phyloP scores from a whole-genome alignment of 1,140 invertebrate genomes.

The Lethrus apterus region DNA sequence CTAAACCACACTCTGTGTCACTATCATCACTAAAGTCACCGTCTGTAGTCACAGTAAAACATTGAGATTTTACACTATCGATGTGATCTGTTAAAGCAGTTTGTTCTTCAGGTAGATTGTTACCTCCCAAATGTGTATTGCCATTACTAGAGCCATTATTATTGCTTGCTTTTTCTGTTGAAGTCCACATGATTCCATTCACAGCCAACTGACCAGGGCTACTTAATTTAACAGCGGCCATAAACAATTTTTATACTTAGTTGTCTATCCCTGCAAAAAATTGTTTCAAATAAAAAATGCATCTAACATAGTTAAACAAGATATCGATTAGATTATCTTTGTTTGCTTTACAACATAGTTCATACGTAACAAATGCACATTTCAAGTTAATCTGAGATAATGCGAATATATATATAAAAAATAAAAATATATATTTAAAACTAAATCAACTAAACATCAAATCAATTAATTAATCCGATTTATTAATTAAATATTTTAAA shows the following conservation, averaged over 20 bases:
- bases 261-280: conserved; percentile 4
- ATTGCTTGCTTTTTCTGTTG: conserved; percentile 20
- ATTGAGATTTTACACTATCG: conserved; percentile 19
- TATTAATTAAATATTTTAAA: neutral
- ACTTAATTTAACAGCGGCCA: neutral
- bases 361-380: conserved; percentile 6
- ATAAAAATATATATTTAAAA: too few relatives aligned
- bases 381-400: neutral
- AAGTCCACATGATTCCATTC: conserved; percentile 19
- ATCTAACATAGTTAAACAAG: neutral
- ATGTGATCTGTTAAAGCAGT: conserved; percentile 24
- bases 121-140: conserved; percentile 16
- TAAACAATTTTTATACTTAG: neutral
- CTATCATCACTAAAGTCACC: conserved; percentile 39
- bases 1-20: conserved; percentile 59
- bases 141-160: conserved; percentile 27
- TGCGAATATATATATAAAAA: too few relatives aligned
- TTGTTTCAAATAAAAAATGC: neutral
- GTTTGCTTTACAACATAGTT: neutral
- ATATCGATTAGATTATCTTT: neutral
- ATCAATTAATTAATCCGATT: neutral
- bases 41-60: conserved; percentile 18
- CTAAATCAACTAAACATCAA: neutral
- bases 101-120: conserved; percentile 30
- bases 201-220: neutral